phyloP scores from a whole-genome alignment of 2,888 invertebrate genomes.

The Xylocampa areola region DNA sequence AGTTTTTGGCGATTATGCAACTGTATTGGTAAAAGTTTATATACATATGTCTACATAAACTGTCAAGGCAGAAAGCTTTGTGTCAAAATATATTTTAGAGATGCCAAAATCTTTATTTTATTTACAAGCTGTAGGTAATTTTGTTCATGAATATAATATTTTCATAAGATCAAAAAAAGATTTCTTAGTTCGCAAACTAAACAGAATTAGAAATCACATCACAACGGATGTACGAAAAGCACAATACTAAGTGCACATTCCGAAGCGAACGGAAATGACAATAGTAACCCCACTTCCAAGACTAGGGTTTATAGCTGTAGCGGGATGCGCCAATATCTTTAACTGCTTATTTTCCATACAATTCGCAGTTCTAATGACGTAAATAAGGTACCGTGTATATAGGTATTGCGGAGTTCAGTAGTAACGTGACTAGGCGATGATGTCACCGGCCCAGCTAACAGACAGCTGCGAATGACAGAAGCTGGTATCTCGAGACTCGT shows the following conservation, averaged over 20 bases:
- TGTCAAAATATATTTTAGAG: neutral
- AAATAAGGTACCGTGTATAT: slow-evolving; percentile 55
- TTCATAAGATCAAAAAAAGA: neutral
- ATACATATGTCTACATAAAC: too few species aligned
- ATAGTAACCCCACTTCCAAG: slow-evolving; percentile 54
- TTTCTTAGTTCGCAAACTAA: slow-evolving; percentile 13
- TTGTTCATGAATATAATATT: neutral
- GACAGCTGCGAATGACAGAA: slow-evolving; percentile 55
- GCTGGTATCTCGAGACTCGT: slow-evolving; percentile 22
- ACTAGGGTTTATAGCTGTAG: slow-evolving; percentile 49
- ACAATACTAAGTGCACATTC: slow-evolving; percentile 43
- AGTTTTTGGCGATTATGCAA: slow-evolving; percentile 34
- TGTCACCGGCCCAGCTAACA: slow-evolving; percentile 78
- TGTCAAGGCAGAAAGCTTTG: neutral
- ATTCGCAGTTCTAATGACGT: slow-evolving; percentile 58
- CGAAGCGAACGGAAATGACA: slow-evolving; percentile 48
- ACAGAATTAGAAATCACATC: slow-evolving; percentile 35
- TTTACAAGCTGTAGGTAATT: neutral
- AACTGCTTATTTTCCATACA: slow-evolving; percentile 58
- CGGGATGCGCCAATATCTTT: slow-evolving; percentile 56
- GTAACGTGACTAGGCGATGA: slow-evolving; percentile 76
- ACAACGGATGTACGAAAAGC: slow-evolving; percentile 42
- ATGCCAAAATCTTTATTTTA: neutral
- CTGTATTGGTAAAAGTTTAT: neutral
- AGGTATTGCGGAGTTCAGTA: slow-evolving; percentile 69